These are phyloP conservation scores for Manis javanica DNA, from an alignment of 2,797 vertebrate species.

Conservation along the genomic window DNA sequence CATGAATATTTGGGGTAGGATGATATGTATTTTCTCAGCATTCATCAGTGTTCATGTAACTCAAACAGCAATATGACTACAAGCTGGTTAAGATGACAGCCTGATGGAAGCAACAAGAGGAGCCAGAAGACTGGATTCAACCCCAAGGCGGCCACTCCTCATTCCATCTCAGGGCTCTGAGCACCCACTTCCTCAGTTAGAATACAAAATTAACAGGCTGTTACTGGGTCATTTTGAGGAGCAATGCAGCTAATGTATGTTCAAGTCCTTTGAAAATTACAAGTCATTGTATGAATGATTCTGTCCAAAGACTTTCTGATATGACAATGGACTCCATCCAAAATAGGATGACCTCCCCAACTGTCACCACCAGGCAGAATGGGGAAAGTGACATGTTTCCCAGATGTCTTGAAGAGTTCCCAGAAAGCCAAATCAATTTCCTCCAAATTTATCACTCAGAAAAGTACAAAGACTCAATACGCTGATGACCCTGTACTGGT, in stretches of 20 bases:
- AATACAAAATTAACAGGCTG: too few relatives aligned
- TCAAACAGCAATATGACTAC: not conserved
- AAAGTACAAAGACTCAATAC: not conserved
- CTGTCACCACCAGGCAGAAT: not conserved
- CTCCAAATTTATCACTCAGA: not conserved
- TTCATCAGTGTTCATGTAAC: not conserved
- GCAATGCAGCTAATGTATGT: not conserved
- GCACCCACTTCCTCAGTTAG: not conserved
- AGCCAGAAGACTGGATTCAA: not conserved
- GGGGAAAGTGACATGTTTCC: not conserved
- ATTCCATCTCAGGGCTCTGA: not conserved
- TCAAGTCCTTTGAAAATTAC: not conserved
- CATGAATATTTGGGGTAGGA: not conserved
- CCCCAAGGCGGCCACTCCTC: too few relatives aligned
- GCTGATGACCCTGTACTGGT: not conserved
- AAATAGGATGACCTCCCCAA: not conserved
- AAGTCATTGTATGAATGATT: not conserved
- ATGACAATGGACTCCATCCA: not conserved
- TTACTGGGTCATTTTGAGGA: not conserved
- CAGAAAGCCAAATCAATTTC: not conserved
- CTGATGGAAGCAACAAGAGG: not conserved
- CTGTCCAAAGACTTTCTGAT: not conserved
- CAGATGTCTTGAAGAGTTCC: not conserved
- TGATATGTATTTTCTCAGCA: not conserved
- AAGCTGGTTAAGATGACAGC: not conserved